Evolutionary conservation across 2,888 invertebrate species (phyloP), one percentile per base, ranked within the genome.

Genomic region (Villa cingulata): DNA sequence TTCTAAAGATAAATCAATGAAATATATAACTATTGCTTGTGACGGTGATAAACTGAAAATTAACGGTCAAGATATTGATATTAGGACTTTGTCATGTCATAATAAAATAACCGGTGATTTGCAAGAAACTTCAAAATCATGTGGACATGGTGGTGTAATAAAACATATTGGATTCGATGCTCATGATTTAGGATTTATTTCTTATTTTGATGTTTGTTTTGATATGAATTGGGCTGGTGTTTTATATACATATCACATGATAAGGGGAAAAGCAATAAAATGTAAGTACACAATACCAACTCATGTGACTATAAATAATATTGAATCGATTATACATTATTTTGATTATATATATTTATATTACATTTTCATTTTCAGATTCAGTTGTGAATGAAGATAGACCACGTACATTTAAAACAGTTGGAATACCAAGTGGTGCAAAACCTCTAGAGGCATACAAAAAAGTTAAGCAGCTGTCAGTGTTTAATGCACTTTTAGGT

Each of bases 191-290:
- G 37, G 43, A 10, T 37, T 48, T 55, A 36, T 48, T 16, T 56
- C 57, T 19, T 49, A 64, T 45, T 60, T 68, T 42, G 55, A 61
- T 50, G 57, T 63, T 2, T 70, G 70, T 45, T 67, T 66, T 46
- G 59, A 66, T 48, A 55, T 51, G n/a, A 37, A 53, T 18, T 56
- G 50, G 15, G 68, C 63, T 32, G 55, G 56, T 15, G 56, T 61
- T 7, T 48, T 67, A 7, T 70, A 66, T 51, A 54, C 65, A 1
- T 56, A 60, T 27, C 67, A 69, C 53, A 49, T 46, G 2, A 48
- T 70, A 18, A 56, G 62, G 49, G 68, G 70, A 43, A 56, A 58
- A 47, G 58, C 63, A 36, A 60, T 68, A 20, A 56, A 59, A 47
- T 55, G 68, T 69, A 56, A 61, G n/a, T 27, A 27, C 10, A 10